Evolutionary conservation across 2,888 invertebrate species (phyloP), one percentile per base, ranked within the genome.

Genomic region (Diarsia dahlii): DNA sequence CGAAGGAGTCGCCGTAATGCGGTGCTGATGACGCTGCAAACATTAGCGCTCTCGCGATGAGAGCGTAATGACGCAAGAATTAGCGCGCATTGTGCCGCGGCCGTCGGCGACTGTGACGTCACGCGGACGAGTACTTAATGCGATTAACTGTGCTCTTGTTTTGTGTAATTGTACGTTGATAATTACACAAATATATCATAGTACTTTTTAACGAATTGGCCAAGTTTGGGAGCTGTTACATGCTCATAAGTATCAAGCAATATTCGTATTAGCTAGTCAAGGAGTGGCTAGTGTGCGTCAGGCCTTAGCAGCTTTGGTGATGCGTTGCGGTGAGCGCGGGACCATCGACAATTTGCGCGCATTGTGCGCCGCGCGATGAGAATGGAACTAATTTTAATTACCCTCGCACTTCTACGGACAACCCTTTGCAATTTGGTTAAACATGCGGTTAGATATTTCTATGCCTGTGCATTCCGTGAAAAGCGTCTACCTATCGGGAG

Each of bases 31-130:
- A 78, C 74, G 91, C 88, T 86, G 91, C 90, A 91, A 93, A 93
- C 93, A 93, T 93, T 93, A 93, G 92, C 93, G 91, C 90, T 86
- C 92, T 91, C 86, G 81, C 87, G 80, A 85, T 80, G 84, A 93
- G 93, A 88, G 88, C 85, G 84, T 93, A 94, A 94, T 94, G 91
- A 90, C 89, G 87, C 88, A 85, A 82, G 91, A 93, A 94, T 93
- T 93, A 93, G 92, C 91, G 90, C 20, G 81, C 88, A 92, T 92
- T 93, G 91, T 91, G 68, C 45, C 18, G 63, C 65, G 50, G 63
- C 48, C 45, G 70, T 5, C 56, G 58, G 48, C 39, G 58, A 54
- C 18, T 68, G 60, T 71, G 80, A 60, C 60, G 80, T 18, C 39
- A 46, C 34, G 39, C 15, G 71, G 48, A 74, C 80, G 54, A 34